Conservation (phyloP, 2,113 vertebrate species). For the Lepus timidus region DNA sequence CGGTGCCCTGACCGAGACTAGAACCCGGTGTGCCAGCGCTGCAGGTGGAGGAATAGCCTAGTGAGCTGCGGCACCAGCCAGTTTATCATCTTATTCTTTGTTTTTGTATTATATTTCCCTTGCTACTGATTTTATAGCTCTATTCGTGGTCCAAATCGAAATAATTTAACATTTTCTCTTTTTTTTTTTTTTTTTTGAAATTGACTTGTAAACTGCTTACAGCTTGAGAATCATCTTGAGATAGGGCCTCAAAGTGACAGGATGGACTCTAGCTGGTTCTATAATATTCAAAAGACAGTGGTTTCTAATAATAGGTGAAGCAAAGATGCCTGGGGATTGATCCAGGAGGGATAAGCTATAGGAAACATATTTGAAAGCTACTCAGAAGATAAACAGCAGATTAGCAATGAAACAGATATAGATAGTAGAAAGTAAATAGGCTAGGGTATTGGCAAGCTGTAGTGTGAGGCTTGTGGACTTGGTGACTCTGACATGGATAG, state of each 20-base stretch:
- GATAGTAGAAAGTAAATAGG: neutral
- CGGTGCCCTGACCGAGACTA: no score
- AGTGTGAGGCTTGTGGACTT: neutral
- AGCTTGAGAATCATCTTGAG: neutral
- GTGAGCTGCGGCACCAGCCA: no score
- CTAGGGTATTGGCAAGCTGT: neutral
- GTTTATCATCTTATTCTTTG: neutral
- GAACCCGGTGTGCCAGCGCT: no score
- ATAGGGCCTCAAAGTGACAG: neutral
- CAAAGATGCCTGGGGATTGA: neutral
- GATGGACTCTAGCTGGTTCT: neutral
- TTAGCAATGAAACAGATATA: neutral
- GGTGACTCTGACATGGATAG: neutral
- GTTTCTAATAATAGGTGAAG: neutral
- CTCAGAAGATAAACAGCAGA: neutral
- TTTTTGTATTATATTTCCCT: neutral
- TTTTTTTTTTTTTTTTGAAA: no score
- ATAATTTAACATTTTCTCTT: slow-evolving; percentile 8
- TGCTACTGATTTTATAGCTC: neutral
- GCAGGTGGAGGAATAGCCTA: no score
- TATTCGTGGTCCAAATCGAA: neutral
- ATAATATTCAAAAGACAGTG: neutral
- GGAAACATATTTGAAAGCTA: neutral
- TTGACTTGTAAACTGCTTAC: no score
- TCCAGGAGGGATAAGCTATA: neutral